These are phyloP conservation scores for Gymnocypris eckloni DNA, from an alignment of 2,797 vertebrate species.

Conservation along the genomic window DNA sequence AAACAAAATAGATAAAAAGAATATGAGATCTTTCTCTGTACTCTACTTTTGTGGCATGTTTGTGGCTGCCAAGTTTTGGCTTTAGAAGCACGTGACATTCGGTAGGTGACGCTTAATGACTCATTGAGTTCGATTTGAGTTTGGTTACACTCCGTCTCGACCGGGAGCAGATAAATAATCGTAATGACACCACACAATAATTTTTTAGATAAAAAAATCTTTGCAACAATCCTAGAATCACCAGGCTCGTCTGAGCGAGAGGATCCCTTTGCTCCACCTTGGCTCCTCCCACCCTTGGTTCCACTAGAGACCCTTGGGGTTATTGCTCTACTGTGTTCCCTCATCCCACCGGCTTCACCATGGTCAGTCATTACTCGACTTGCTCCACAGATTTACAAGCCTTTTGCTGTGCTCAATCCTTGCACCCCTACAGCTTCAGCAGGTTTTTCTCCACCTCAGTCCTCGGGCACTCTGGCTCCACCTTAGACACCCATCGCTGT, in stretches of 20 bases:
- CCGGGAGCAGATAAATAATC: no score
- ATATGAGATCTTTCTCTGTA: background rate
- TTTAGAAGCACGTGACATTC: background rate
- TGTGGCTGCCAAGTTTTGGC: background rate
- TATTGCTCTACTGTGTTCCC: background rate
- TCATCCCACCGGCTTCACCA: background rate
- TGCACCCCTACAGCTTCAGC: background rate
- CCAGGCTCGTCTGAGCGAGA: background rate
- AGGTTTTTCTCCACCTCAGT: no score
- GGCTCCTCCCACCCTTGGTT: background rate
- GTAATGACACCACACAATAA: background rate
- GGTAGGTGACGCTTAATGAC: background rate
- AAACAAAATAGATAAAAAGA: background rate
- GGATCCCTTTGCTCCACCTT: no score
- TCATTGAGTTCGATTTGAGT: background rate
- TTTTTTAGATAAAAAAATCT: no score
- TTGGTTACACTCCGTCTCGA: background rate
- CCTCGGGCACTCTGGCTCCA: background rate
- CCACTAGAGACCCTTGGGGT: background rate
- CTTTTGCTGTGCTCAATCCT: background rate
- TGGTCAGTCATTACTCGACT: background rate
- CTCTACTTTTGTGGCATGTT: no score
- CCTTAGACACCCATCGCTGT: background rate
- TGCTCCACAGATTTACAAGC: background rate
- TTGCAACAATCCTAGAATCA: no score